phyloP scores from a whole-genome alignment of 1,140 invertebrate species.

The Heliconius hewitsoni region DNA sequence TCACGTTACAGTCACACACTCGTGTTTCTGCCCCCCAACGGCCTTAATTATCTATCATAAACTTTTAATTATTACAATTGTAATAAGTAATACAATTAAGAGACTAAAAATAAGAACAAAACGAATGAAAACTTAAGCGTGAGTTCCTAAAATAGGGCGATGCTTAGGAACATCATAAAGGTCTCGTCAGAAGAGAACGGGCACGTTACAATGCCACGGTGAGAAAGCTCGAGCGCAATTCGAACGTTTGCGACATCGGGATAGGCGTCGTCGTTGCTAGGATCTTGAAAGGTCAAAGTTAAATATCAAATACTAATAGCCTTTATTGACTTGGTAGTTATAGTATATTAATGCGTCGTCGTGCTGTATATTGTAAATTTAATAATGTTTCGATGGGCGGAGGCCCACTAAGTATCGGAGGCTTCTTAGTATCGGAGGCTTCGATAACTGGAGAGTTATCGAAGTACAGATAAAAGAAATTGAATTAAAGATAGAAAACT shows the following conservation, averaged over 20 bases:
- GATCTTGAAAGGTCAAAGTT: conserved; percentile 49
- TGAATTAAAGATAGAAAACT: not conserved
- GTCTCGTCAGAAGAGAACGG: conserved; percentile 63
- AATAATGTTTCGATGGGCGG: not conserved
- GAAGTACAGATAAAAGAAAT: not conserved
- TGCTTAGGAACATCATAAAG: conserved; percentile 50
- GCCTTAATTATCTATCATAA: no score
- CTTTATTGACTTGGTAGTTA: conserved; percentile 4
- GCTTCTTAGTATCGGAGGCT: no score
- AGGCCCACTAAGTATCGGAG: no score
- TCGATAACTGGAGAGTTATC: no score
- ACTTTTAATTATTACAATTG: not conserved
- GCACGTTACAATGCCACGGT: conserved; percentile 63
- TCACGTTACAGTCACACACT: no score
- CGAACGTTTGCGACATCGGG: conserved; percentile 63
- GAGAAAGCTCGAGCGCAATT: conserved; percentile 68
- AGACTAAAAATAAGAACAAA: not conserved
- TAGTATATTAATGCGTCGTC: not conserved
- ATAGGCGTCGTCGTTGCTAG: conserved; percentile 48
- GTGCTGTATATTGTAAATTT: not conserved
- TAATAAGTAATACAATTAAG: not conserved
- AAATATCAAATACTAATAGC: conserved; percentile 42
- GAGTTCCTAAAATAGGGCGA: conserved; percentile 34
- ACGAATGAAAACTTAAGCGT: conserved; percentile 10
- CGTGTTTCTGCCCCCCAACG: no score